phyloP scores from a whole-genome alignment of 2,113 vertebrate species.

The Ovis canadensis region DNA sequence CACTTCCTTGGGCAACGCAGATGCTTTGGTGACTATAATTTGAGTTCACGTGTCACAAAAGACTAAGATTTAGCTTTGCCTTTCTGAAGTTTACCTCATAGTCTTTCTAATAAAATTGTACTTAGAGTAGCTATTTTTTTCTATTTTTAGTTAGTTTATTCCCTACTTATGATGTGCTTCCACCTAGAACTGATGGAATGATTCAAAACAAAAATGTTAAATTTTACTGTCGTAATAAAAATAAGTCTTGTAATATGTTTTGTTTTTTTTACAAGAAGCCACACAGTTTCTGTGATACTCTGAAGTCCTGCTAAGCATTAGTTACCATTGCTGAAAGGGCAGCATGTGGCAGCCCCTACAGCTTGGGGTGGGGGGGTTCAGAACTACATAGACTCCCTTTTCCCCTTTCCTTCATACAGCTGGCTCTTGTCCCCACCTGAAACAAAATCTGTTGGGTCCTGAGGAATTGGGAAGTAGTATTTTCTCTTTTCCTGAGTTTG shows the following conservation, averaged over 20 bases:
- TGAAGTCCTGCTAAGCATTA: neutral
- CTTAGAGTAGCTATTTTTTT: neutral
- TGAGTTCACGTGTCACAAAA: neutral
- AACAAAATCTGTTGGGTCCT: neutral
- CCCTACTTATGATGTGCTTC: neutral
- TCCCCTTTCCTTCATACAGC: neutral
- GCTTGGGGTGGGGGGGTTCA: neutral
- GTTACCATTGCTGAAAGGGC: neutral
- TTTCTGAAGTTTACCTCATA: neutral
- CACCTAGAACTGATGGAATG: neutral
- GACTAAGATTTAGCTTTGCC: slow-evolving; percentile 28
- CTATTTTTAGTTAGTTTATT: neutral
- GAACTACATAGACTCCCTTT: neutral
- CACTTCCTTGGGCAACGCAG: neutral
- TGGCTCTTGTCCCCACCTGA: neutral
- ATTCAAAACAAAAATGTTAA: slow-evolving; percentile 1
- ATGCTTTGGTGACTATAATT: neutral
- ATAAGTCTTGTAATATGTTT: neutral
- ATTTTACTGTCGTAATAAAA: neutral
- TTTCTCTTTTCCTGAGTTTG: neutral
- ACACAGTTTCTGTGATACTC: neutral
- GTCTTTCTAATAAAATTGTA: neutral
- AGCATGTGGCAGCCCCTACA: neutral
- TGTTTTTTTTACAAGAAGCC: neutral
- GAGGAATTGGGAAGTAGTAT: neutral